phyloP scores from a whole-genome alignment of 2,888 invertebrate species.

The Lysandra coridon region DNA sequence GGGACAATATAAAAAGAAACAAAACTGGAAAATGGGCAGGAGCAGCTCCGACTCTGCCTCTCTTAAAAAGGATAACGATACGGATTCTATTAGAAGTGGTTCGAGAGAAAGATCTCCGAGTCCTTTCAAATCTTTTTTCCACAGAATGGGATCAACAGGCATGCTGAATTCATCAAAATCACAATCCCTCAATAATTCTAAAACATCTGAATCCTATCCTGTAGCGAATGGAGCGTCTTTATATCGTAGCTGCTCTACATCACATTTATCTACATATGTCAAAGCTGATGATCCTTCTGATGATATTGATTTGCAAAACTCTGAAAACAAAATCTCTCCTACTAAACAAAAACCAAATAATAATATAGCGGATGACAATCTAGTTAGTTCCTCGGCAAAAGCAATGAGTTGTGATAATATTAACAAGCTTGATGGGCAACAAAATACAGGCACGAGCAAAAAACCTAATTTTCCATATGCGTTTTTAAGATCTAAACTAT shows the following conservation, averaged over 20 bases:
- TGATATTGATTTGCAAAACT: conserved; percentile 84
- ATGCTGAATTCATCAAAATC: conserved; percentile 83
- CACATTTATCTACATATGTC: conserved; percentile 87
- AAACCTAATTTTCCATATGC: conserved; percentile 88
- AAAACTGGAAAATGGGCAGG: conserved; percentile 81
- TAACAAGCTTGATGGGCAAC: conserved; percentile 74
- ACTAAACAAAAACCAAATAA: conserved; percentile 58
- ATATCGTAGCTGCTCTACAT: conserved; percentile 89
- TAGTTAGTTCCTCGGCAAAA: conserved; percentile 77
- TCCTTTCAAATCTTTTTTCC: conserved; percentile 86
- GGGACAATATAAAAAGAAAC: conserved; percentile 78
- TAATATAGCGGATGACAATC: conserved; percentile 60
- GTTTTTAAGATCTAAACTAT: conserved; percentile 87
- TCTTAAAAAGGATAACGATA: conserved; percentile 69
- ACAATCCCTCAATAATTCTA: conserved; percentile 67
- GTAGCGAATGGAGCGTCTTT: conserved; percentile 75
- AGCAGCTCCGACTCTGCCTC: conserved; percentile 75
- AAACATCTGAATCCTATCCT: conserved; percentile 58
- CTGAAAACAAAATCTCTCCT: conserved; percentile 63
- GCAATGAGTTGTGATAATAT: conserved; percentile 87
- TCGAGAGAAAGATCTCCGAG: conserved; percentile 82
- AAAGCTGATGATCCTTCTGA: conserved; percentile 91
- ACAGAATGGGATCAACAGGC: conserved; percentile 88
- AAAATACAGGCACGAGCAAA: conserved; percentile 72
- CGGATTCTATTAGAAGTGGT: conserved; percentile 72